A percentile compares a stretch with the other conserved stretches of the same genome.
Conservation (phyloP, 1,140 invertebrate genomes). For the Neotoxoptera formosana region DNA sequence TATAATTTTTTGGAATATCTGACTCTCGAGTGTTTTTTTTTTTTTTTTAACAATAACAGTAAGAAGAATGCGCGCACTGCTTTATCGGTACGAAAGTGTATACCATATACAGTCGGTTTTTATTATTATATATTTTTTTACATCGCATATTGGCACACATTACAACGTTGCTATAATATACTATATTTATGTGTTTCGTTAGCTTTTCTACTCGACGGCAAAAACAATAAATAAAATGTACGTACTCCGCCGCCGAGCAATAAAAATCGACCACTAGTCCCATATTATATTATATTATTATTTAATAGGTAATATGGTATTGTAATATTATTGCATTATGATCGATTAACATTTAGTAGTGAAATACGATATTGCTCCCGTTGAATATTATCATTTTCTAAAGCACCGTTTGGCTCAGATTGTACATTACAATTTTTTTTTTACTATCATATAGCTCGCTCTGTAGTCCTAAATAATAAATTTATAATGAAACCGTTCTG, state of each 20-base stretch:
- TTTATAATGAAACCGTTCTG: not conserved
- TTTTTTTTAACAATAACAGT: not conserved
- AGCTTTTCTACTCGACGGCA: not conserved
- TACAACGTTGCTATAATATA: not conserved
- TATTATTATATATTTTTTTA: not conserved
- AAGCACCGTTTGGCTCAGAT: too few relatives aligned
- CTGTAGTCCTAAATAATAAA: not conserved
- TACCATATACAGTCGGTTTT: not conserved
- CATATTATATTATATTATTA: not conserved
- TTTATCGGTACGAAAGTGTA: not conserved
- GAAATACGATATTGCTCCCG: not conserved
- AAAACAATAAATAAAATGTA: constrained; percentile 20
- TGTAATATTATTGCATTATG: not conserved
- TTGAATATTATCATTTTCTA: not conserved
- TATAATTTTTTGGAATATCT: constrained; percentile 14
- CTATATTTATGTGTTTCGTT: not conserved
- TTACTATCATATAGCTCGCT: not conserved
- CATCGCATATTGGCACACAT: not conserved
- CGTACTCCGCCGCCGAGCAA: not conserved
- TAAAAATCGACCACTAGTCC: not conserved
- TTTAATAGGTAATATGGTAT: not conserved
- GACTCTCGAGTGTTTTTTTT: not conserved
- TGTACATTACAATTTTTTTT: not conserved
- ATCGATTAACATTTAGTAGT: not conserved
- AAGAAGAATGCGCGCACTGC: not conserved